These are phyloP conservation scores for Heliconius hewitsoni DNA, from an alignment of 1,140 invertebrate genomes.

Conservation along the genomic window DNA sequence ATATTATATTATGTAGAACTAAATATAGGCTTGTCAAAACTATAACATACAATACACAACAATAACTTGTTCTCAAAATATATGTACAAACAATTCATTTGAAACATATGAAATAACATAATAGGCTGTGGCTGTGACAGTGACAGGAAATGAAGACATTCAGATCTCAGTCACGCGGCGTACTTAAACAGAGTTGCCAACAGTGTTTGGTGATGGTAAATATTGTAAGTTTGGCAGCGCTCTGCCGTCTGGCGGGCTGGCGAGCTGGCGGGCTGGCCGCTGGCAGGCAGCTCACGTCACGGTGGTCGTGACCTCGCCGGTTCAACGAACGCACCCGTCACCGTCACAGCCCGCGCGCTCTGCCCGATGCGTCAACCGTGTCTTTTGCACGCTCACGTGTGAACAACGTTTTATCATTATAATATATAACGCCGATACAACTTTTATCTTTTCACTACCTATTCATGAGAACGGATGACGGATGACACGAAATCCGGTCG, in stretches of 20 bases:
- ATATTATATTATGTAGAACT: not conserved
- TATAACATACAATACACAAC: no score
- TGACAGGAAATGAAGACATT: not conserved
- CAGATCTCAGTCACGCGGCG: not conserved
- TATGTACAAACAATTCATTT: no score
- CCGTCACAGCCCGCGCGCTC: slow-evolving; percentile 53
- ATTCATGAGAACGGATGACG: slow-evolving; percentile 23
- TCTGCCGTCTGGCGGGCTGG: slow-evolving; percentile 26
- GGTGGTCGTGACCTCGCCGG: slow-evolving; percentile 67
- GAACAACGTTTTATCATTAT: slow-evolving; percentile 20
- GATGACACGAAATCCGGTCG: slow-evolving; percentile 24
- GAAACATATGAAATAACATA: no score
- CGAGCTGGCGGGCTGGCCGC: slow-evolving; percentile 25
- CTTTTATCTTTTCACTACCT: slow-evolving; percentile 25
- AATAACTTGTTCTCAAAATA: no score
- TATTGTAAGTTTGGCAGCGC: slow-evolving; percentile 33
- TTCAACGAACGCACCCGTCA: slow-evolving; percentile 65
- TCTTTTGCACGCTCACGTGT: slow-evolving; percentile 40
- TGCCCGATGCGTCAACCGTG: slow-evolving; percentile 54
- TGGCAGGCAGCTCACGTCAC: slow-evolving; percentile 54
- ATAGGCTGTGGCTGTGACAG: no score
- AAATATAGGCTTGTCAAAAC: no score
- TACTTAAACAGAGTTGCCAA: not conserved
- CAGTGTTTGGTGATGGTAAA: slow-evolving; percentile 21
- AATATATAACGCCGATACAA: slow-evolving; percentile 21